Evolutionary conservation across 2,113 vertebrate genomes (phyloP), one percentile per base, ranked within the genome.

Genomic region (Serilophus lunatus): DNA sequence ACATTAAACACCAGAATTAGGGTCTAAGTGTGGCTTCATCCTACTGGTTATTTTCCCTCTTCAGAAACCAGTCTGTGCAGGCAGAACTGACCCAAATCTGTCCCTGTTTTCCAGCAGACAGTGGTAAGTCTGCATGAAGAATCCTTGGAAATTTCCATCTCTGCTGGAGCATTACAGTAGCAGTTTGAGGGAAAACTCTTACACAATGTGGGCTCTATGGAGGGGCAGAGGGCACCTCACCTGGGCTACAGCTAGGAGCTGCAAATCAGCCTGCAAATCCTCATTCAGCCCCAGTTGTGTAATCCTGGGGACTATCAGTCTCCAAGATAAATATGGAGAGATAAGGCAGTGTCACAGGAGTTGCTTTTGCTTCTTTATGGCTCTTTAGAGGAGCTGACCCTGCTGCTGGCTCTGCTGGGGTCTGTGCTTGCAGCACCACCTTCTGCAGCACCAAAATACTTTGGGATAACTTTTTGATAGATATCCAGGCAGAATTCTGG

Each of bases 71-170:
- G 3, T 8, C 47, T 26, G 72, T 8, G 10, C 3, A 0, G 33
- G 82, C 74, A 60, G 69, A 35, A 3, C 61, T 69, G 65, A 19
- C 81, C 59, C 80, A 29, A 9, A 59, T 60, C 85, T 25, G 6
- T 50, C 88, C 82, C 64, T 8, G 45, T 3, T 69, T 68, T 10
- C 64, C 64, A 16, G 10, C 56, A 66, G 74, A 4, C 57, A 33
- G 3, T 0, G 1, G 28, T 8, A 33, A 16, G 25, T 5, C 68
- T 6, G 16, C 9, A 0, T 8, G 3, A 3, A 26, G 88, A 59
- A 53, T 59, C 68, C 68, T 60, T 97, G 96, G 95, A 97, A 97
- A 97, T 93, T 97, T 97, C 96, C 95, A 97, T 65, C 76, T 2
- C 17, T 28, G 1, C 89, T 10, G 50, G 2, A 76, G 71, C 44